These are phyloP conservation scores for Cacoxenus indagator DNA, from an alignment of 2,888 invertebrate genomes.

Conservation along the genomic window DNA sequence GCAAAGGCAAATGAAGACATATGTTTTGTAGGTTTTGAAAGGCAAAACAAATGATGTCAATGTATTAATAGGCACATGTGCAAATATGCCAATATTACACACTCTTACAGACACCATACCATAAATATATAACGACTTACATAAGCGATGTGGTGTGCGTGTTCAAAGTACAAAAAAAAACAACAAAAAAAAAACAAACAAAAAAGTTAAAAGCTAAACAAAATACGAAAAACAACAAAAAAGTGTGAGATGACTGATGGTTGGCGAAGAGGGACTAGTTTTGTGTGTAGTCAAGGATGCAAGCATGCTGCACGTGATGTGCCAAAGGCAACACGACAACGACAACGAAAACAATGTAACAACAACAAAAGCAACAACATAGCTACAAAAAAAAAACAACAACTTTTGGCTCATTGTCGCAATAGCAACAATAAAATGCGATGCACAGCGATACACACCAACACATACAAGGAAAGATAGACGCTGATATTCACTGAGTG, in stretches of 20 bases:
- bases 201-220: not conserved
- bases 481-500: too few species aligned
- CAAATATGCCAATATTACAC: not conserved
- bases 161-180: not conserved
- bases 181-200: not conserved
- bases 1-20: not conserved
- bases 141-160: too few species aligned
- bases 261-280: too few species aligned
- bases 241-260: not conserved
- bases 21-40: not conserved
- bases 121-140: too few species aligned
- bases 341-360: too few species aligned
- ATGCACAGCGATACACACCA: too few species aligned
- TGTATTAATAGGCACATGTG: not conserved
- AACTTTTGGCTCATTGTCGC: not conserved
- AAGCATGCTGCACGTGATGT: slow-evolving; percentile 3
- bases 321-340: not conserved
- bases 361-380: not conserved
- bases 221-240: not conserved
- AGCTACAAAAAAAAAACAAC: not conserved
- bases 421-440: not conserved
- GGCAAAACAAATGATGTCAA: not conserved
- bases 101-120: not conserved
- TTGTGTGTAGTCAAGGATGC: not conserved
- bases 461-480: too few species aligned